Base-by-base conservation (phyloP, 2,888 invertebrate species). In the Plagodis dolabraria region DNA sequence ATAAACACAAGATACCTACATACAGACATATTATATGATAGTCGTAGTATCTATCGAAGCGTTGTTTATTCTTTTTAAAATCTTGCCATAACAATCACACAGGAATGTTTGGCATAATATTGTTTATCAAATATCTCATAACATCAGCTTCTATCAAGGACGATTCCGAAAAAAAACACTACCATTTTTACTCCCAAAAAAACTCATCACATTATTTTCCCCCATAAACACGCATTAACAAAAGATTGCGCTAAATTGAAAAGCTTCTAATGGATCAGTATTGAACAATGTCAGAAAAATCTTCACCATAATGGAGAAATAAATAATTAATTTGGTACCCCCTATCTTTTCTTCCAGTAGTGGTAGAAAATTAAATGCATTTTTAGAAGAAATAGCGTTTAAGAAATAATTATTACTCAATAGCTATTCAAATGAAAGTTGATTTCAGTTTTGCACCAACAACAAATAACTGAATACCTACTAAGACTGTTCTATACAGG, bases 251-350 rank as follows among this genome's bases (percentile, higher is more conserved):
- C 72, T 69, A 72, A 78, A 80, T 80, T 80, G 75, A 71, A 78
- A 76, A 76, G 72, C 70, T 69, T 63, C 72, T 80, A 79, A 80
- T 79, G 77, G 79, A 79, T 77, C 70, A 74, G 65, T 68, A 73
- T 79, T 74, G 76, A 76, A 67, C 70, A 72, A 66, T 75, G 77
- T 75, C 74, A 72, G 74, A 76, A 76, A 77, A 74, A 64, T 52
- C 55, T 71, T 68, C 63, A 67, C 66, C 69, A 70, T 67, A 71
- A 75, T 73, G 70, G 68, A 71, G 71, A 70, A 72, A 75, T 75
- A 70, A 74, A 77, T 79, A 76, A 77, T 77, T 79, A 75, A 78
- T 79, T 72, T 67, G 63, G 67, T 69, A 59, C 75, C 76, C 65
- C 46, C 65, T 63, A 60, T 65, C 71, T 70, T 66, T 60, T 57